Evolutionary conservation across 1,140 invertebrate genomes (phyloP).

Genomic region (Drosophila punjabiensis): DNA sequence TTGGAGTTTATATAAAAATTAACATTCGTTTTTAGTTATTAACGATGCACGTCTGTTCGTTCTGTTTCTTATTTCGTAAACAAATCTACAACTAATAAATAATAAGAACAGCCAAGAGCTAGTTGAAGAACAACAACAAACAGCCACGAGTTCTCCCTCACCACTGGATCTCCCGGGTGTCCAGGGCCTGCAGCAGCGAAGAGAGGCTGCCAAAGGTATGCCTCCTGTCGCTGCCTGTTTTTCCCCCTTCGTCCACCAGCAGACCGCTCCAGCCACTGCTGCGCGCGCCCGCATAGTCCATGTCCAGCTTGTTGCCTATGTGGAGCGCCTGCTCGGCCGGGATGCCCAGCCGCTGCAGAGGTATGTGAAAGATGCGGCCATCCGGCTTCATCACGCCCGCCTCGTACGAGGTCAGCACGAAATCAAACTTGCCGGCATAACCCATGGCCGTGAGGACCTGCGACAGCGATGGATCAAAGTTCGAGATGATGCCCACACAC

Average conservation of each 20-base stretch:
- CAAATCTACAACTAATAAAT: constrained; percentile 7
- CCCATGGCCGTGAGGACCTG: constrained; percentile 64
- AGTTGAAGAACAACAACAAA: background rate
- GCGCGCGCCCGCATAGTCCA: constrained; percentile 92
- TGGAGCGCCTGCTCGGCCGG: constrained; percentile 90
- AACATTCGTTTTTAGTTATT: constrained; percentile 13
- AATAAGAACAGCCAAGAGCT: constrained; percentile 9
- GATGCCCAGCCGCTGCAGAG: constrained; percentile 66
- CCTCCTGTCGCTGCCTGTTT: too few relatives aligned
- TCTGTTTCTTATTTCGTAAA: constrained; percentile 14
- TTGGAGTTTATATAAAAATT: background rate
- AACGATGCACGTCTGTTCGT: constrained; percentile 3
- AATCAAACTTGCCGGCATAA: constrained; percentile 67
- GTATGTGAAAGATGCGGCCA: constrained; percentile 59
- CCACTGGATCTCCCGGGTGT: constrained; percentile 60
- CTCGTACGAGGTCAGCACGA: constrained; percentile 80
- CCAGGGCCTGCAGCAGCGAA: constrained; percentile 50
- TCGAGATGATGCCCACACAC: constrained; percentile 78
- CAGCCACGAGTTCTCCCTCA: constrained; percentile 19
- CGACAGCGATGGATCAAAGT: constrained; percentile 74
- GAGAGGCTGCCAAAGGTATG: constrained; percentile 53
- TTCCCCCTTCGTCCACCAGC: constrained; percentile 27
- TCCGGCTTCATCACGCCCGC: constrained; percentile 73
- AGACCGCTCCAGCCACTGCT: constrained; percentile 91
- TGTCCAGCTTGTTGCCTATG: constrained; percentile 91